Base-by-base conservation (phyloP, 1,140 invertebrate species). In the Platorchestia sp. region DNA sequence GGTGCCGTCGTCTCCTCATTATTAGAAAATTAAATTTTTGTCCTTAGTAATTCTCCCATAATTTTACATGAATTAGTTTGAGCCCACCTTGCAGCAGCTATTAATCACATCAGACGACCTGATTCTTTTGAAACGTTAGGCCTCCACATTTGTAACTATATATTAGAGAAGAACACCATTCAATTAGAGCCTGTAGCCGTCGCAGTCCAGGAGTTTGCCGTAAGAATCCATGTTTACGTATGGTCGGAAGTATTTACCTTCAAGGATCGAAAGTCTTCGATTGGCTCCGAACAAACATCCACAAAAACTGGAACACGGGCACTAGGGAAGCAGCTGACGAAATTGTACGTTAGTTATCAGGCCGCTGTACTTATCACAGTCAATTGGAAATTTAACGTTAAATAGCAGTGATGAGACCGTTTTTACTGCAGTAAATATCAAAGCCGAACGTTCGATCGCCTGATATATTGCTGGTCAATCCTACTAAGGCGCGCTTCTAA, bases 291-390 rank as follows among this genome's bases (percentile, higher is more conserved):
- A 75, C 59, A 75, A 75, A 75, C 59, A 27, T 27, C 1, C 1
- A 27, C 59, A 75, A 75, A 75, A 75, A 75, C 59, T 75, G 27
- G 59, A 75, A 75, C 59, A 75, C 59, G 36, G 59, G 59, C 27
- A 75, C 36, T 75, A 22, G 59, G 59, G 59, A 75, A 75, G 59
- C 59, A 75, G 59, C 59, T 75, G 59, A 75, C 59, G 59, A 75
- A 75, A 75, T 75, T 75, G 59, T 75, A 36, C 59, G 59, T 75
- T 75, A 75, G 59, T 75, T 75, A 75, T 75, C 59, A 75, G 59
- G 59, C 27, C 27, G 7, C 59, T 75, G 59, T 75, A 75, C 59
- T 75, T 75, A 75, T 75, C 59, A 36, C 59, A 75, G 59, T 36
- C 59, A 75, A 75, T 75, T 75, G 59, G 59, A 75, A 22, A 75